A percentile compares a stretch with the other conserved stretches of the same genome.
Conservation (phyloP, 2,797 vertebrate genomes). For the Distichodus sexfasciatus region DNA sequence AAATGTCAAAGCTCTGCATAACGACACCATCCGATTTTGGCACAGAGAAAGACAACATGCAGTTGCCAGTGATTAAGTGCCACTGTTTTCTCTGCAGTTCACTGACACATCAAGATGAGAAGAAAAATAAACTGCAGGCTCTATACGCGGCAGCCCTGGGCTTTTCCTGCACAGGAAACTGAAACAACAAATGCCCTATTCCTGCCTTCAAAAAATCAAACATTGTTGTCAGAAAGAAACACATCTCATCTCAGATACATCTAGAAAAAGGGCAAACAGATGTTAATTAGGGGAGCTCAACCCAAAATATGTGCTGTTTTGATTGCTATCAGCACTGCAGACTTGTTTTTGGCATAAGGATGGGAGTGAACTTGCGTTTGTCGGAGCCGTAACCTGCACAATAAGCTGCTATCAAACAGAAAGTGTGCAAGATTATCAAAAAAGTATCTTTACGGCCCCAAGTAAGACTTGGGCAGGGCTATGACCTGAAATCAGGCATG, state of each 20-base stretch:
- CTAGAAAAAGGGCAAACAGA: not conserved
- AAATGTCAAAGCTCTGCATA: constrained; percentile 4
- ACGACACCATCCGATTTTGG: constrained; percentile 1
- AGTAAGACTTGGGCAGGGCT: too few relatives aligned
- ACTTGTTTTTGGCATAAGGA: constrained; percentile 2
- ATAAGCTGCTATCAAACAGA: not conserved
- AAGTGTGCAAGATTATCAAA: too few relatives aligned
- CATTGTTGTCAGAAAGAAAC: not conserved
- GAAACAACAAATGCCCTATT: constrained; percentile 12
- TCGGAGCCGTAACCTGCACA: not conserved
- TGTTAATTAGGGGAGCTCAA: not conserved
- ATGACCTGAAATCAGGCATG: too few relatives aligned
- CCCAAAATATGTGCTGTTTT: constrained; percentile 6
- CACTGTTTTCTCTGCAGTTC: constrained; percentile 13
- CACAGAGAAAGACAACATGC: constrained; percentile 26
- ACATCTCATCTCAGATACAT: not conserved
- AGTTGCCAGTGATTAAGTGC: constrained; percentile 25
- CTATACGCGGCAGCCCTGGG: constrained; percentile 10
- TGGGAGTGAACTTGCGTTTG: not conserved
- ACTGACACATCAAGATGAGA: constrained; percentile 36
- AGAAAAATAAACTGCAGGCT: constrained; percentile 31
- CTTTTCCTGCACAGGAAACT: constrained; percentile 7
- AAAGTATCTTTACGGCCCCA: too few relatives aligned
- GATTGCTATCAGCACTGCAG: not conserved
- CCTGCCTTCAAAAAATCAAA: not conserved